phyloP scores from a whole-genome alignment of 2,113 vertebrate genomes.

The Megaceryle maxima region DNA sequence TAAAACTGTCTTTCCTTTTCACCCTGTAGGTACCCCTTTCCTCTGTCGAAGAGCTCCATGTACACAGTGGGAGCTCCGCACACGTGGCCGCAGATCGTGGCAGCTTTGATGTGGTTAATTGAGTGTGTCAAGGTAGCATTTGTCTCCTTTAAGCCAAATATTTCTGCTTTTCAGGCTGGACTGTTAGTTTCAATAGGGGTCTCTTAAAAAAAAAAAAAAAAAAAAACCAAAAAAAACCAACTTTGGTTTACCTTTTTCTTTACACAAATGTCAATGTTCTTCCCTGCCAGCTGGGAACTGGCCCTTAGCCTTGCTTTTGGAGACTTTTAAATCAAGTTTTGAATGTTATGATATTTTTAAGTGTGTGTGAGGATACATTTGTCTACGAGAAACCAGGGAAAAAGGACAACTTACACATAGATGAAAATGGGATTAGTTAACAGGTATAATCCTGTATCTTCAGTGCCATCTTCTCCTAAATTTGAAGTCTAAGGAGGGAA shows the following conservation, averaged over 20 bases:
- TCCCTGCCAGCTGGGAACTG: not conserved
- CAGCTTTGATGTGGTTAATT: constrained; percentile 91
- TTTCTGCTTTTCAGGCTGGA: not conserved
- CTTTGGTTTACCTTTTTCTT: not conserved
- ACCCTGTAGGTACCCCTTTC: constrained; percentile 87
- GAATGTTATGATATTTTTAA: not conserved
- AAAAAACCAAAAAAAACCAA: too few species aligned
- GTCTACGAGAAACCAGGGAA: accelerated
- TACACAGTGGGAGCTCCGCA: constrained; percentile 97
- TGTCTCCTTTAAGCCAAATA: not conserved
- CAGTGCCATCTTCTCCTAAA: not conserved
- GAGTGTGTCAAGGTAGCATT: constrained; percentile 88
- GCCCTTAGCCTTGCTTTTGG: not conserved
- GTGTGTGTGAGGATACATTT: not conserved
- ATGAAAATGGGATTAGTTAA: not conserved
- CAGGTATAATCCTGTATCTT: not conserved
- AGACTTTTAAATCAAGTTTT: not conserved
- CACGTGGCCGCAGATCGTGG: constrained; percentile 94
- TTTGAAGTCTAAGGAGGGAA: not conserved
- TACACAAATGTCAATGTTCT: not conserved
- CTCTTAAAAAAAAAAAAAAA: not conserved
- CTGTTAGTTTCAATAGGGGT: not conserved
- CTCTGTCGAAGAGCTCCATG: constrained; percentile 94
- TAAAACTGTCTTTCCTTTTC: not conserved
- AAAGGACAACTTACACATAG: not conserved